Percentiles rank a stretch among this genome's conserved stretches.
These are phyloP conservation scores for Lysiphlebus fabarum DNA, from an alignment of 1,140 invertebrate genomes.

Conservation along the genomic window DNA sequence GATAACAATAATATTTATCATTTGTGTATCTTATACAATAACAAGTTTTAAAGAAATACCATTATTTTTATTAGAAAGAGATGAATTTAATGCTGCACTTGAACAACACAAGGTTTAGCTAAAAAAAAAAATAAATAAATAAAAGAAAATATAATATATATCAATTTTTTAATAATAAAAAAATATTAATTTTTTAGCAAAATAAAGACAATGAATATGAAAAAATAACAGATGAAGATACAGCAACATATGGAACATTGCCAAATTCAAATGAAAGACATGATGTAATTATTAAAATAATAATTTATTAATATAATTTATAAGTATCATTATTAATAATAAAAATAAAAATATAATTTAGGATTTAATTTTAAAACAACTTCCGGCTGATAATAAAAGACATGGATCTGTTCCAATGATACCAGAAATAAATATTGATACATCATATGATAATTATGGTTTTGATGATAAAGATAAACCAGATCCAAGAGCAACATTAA, in stretches of 20 bases:
- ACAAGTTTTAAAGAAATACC: conserved; percentile 88
- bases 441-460: conserved; percentile 14
- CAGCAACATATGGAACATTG: conserved; percentile 39
- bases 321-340: conserved; percentile 4
- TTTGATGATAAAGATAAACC: conserved; percentile 24
- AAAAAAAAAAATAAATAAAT: conserved; percentile 11
- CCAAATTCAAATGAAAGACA: conserved; percentile 23
- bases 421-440: conserved; percentile 25
- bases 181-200: conserved; percentile 7
- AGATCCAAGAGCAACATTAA: conserved; percentile 57
- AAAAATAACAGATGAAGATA: conserved; percentile 41
- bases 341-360: conserved; percentile 23
- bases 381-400: conserved; percentile 30
- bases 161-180: conserved; percentile 1
- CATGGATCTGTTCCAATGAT: conserved; percentile 33
- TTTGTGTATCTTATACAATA: conserved; percentile 75
- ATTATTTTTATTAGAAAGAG: conserved; percentile 58
- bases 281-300: conserved; percentile 29
- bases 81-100: conserved; percentile 47
- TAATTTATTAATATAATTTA: conserved; percentile 3
- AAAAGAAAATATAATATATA: conserved; percentile 5
- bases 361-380: conserved; percentile 40
- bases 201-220: conserved; percentile 32
- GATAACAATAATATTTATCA: conserved; percentile 81
- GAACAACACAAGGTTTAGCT: conserved; percentile 44